Conservation (phyloP, 1,140 invertebrate genomes). For the Mizuhopecten yessoensis region DNA sequence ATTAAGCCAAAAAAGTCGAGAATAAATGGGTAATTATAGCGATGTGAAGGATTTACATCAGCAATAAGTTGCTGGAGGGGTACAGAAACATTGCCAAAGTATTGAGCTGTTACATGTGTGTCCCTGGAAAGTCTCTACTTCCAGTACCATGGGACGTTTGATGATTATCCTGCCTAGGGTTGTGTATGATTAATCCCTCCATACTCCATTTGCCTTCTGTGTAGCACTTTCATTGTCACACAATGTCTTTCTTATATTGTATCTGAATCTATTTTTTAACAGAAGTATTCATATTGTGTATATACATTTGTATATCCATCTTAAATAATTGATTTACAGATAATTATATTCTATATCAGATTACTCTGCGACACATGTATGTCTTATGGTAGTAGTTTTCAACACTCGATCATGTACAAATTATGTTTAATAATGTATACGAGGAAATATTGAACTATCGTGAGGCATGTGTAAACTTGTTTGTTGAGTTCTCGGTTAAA, state of each 20-base stretch:
- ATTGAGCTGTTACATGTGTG: too few relatives aligned
- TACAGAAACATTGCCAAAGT: too few relatives aligned
- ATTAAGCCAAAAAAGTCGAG: neutral
- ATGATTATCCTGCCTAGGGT: neutral
- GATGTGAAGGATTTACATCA: too few relatives aligned
- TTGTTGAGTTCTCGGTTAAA: too few relatives aligned
- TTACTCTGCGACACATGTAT: neutral
- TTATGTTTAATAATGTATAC: too few relatives aligned
- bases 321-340: too few relatives aligned
- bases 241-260: neutral
- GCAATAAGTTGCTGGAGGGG: too few relatives aligned
- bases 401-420: neutral
- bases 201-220: slow-evolving; percentile 19
- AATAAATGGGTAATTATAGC: too few relatives aligned
- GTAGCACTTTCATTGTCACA: neutral
- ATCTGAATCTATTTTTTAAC: neutral
- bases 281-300: neutral
- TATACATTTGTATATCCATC: neutral
- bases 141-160: neutral
- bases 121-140: neutral
- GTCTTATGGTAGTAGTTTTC: neutral
- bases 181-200: slow-evolving; percentile 23
- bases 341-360: neutral
- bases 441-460: too few relatives aligned
- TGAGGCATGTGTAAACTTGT: too few relatives aligned